These are phyloP conservation scores for Cariama cristata DNA, from an alignment of 2,113 vertebrate species.

Conservation along the genomic window DNA sequence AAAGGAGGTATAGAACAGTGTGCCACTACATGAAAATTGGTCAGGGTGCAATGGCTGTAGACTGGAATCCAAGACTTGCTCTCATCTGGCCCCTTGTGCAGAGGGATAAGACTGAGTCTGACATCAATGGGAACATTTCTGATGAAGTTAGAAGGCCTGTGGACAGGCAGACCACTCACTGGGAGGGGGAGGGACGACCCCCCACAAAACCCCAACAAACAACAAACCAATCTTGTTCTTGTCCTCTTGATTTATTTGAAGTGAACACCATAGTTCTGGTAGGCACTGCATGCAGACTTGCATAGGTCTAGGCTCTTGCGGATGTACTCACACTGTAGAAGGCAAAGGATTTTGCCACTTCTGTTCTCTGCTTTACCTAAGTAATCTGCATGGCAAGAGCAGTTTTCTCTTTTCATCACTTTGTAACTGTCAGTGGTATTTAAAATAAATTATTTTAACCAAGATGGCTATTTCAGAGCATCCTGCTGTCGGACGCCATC, in stretches of 20 bases:
- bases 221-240: not conserved
- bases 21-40: not conserved
- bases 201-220: too few relatives aligned
- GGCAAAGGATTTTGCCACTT: not conserved
- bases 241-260: not conserved
- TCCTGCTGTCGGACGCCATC: slow-evolving; percentile 68
- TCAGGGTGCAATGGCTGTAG: too few relatives aligned
- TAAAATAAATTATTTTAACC: slow-evolving; percentile 46
- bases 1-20: not conserved
- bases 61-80: not conserved
- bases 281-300: not conserved
- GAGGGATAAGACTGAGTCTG: not conserved
- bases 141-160: not conserved
- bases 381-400: not conserved
- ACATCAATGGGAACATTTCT: not conserved
- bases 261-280: not conserved
- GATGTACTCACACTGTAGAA: not conserved
- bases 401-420: not conserved
- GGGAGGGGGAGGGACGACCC: too few relatives aligned
- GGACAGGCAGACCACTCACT: not conserved
- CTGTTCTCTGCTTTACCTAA: not conserved
- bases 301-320: not conserved
- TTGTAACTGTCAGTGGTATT: slow-evolving; percentile 30
- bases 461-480: slow-evolving; percentile 54
- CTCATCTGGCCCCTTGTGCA: not conserved